Evolutionary conservation across 1,140 invertebrate species (phyloP).

Genomic region (Meloidogyne chitwoodi): DNA sequence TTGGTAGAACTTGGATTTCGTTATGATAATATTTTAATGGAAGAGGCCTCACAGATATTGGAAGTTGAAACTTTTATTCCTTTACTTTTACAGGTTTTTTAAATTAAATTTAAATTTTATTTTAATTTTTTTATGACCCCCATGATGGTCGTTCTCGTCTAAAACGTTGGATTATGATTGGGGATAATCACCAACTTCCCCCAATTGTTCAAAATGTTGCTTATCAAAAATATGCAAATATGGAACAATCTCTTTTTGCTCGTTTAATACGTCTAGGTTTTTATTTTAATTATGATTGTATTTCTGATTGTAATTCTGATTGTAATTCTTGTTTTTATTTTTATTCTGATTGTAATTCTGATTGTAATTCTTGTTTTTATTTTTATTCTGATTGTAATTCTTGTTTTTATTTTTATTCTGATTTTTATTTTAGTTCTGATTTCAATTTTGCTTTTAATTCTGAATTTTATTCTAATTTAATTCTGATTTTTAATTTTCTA

Average conservation of each 20-base stretch:
- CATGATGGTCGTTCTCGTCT: conserved; percentile 88
- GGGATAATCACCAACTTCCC: conserved; percentile 96
- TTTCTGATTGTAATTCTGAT: too few species aligned
- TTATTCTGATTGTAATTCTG: too few species aligned
- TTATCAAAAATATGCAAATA: conserved; percentile 98
- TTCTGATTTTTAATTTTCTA: neutral
- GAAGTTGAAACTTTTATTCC: conserved; percentile 99
- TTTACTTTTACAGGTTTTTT: conserved; percentile 74
- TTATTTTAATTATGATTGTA: too few species aligned
- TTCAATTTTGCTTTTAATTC: conserved; percentile 86
- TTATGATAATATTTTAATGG: conserved; percentile 65
- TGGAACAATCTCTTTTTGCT: conserved; percentile 98
- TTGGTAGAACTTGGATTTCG: conserved; percentile 79
- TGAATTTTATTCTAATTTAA: conserved; percentile 80
- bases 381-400: too few species aligned
- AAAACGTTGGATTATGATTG: conserved; percentile 99
- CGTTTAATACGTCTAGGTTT: conserved; percentile 88
- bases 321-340: too few species aligned
- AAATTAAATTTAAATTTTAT: neutral
- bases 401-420: too few species aligned
- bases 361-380: too few species aligned
- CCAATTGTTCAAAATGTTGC: conserved; percentile 99
- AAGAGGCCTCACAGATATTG: conserved; percentile 95
- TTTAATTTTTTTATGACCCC: conserved; percentile 70
- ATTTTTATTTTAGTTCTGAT: conserved; percentile 85